Evolutionary conservation across 2,113 vertebrate species (phyloP).

Genomic region (Microtus montanus): DNA sequence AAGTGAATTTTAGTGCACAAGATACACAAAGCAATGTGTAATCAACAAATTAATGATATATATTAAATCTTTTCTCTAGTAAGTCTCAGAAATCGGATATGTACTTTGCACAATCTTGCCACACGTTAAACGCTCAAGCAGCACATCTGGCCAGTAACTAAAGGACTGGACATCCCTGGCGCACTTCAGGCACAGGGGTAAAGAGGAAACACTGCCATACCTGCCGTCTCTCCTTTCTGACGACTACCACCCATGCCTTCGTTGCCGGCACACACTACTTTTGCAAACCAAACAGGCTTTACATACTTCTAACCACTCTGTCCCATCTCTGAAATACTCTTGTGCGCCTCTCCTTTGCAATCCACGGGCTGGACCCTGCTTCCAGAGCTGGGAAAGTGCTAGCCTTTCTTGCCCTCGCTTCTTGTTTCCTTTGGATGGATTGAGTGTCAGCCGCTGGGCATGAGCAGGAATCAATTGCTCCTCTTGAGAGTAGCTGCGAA

Average conservation of each 20-base stretch:
- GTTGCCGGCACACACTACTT: not conserved
- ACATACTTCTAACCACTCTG: not conserved
- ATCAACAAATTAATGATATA: not conserved
- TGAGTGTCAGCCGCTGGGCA: not conserved
- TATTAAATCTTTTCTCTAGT: not conserved
- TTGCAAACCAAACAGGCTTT: not conserved
- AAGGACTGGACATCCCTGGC: not conserved
- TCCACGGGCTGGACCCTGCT: not conserved
- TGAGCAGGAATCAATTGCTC: not conserved
- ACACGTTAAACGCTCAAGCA: not conserved
- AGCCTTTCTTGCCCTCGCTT: not conserved
- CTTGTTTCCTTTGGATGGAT: not conserved
- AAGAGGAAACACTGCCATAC: not conserved
- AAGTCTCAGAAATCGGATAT: not conserved
- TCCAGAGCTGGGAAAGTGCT: not conserved
- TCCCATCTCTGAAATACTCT: not conserved
- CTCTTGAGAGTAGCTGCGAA: not conserved
- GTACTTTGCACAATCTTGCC: not conserved
- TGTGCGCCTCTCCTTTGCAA: not conserved
- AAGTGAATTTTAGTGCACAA: not conserved
- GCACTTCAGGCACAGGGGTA: not conserved
- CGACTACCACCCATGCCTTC: not conserved
- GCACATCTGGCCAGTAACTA: not conserved
- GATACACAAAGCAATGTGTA: not conserved
- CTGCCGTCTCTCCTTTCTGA: not conserved